Evolutionary conservation across 2,113 vertebrate genomes (phyloP).

Genomic region (Eidolon helvum): DNA sequence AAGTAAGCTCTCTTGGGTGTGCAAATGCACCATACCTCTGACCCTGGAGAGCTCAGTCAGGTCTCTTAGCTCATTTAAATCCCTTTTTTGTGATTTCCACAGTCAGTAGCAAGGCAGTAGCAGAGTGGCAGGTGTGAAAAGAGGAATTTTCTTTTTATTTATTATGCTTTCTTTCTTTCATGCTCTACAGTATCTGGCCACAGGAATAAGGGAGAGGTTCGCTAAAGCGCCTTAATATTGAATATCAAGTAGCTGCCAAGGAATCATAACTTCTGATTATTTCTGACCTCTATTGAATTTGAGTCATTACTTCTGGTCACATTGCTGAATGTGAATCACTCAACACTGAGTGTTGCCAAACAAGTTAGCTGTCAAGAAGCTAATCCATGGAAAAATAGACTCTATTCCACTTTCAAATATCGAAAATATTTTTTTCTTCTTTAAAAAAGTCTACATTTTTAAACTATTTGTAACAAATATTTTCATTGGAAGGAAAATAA

Average conservation of each 20-base stretch:
- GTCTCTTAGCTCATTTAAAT: not conserved
- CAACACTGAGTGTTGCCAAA: not conserved
- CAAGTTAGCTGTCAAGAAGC: not conserved
- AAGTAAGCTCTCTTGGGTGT: not conserved
- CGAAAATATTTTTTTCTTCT: not conserved
- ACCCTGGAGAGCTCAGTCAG: not conserved
- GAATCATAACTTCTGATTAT: conserved; percentile 14
- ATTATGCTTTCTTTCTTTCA: not conserved
- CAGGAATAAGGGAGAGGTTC: not conserved
- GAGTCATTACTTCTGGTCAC: not conserved
- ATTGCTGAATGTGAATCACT: not conserved
- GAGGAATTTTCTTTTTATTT: not conserved
- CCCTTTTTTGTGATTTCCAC: not conserved
- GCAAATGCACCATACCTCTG: not conserved
- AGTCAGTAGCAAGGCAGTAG: not conserved
- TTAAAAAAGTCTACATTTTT: not conserved
- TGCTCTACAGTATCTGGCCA: not conserved
- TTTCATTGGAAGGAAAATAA: not conserved
- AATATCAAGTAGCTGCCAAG: conserved; percentile 20
- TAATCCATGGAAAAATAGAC: not conserved
- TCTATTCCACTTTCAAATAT: not conserved
- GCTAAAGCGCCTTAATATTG: conserved; percentile 12
- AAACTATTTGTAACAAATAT: not conserved
- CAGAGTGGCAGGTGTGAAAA: not conserved
- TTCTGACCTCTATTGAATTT: not conserved